phyloP scores from a whole-genome alignment of 1,140 invertebrate genomes.

The Penaeus japonicus region DNA sequence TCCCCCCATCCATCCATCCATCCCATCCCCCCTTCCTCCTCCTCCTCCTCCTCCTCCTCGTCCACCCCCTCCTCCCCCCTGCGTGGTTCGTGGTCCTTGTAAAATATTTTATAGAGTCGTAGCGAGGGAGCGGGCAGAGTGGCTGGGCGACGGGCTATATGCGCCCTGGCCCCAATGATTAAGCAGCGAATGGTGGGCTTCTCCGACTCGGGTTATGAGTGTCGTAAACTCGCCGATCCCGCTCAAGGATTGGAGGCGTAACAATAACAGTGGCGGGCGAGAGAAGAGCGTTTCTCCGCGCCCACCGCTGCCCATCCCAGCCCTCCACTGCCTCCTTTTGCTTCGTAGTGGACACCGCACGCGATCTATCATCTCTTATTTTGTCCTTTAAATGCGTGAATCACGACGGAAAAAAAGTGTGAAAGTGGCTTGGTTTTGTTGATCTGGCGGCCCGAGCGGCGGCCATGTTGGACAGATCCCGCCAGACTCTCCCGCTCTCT shows the following conservation, averaged over 20 bases:
- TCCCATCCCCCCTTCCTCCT: neutral
- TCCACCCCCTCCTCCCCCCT: neutral
- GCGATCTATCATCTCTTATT: slow-evolving; percentile 53
- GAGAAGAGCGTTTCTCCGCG: slow-evolving; percentile 42
- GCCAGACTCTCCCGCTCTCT: slow-evolving; percentile 16
- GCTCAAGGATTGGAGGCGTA: slow-evolving; percentile 60
- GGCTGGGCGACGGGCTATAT: slow-evolving; percentile 59
- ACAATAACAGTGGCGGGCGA: slow-evolving; percentile 58
- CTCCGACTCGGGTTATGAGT: slow-evolving; percentile 60
- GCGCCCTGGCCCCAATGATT: slow-evolving; percentile 59
- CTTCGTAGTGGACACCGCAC: slow-evolving; percentile 54
- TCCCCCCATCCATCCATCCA: neutral
- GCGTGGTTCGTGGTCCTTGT: slow-evolving; percentile 53
- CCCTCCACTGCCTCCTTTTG: slow-evolving; percentile 49
- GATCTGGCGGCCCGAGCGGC: neutral
- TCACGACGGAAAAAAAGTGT: slow-evolving; percentile 35
- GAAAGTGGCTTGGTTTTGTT: slow-evolving; percentile 42
- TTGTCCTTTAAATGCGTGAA: slow-evolving; percentile 51
- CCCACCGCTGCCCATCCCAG: slow-evolving; percentile 26
- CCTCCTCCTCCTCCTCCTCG: slow-evolving; percentile 26
- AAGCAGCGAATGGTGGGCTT: slow-evolving; percentile 59
- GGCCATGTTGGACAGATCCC: slow-evolving; percentile 43
- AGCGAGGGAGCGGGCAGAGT: slow-evolving; percentile 56
- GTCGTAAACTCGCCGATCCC: slow-evolving; percentile 59
- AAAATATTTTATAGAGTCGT: slow-evolving; percentile 58